These are phyloP conservation scores for Lutraria lutraria DNA, from an alignment of 2,888 invertebrate genomes.

Conservation along the genomic window DNA sequence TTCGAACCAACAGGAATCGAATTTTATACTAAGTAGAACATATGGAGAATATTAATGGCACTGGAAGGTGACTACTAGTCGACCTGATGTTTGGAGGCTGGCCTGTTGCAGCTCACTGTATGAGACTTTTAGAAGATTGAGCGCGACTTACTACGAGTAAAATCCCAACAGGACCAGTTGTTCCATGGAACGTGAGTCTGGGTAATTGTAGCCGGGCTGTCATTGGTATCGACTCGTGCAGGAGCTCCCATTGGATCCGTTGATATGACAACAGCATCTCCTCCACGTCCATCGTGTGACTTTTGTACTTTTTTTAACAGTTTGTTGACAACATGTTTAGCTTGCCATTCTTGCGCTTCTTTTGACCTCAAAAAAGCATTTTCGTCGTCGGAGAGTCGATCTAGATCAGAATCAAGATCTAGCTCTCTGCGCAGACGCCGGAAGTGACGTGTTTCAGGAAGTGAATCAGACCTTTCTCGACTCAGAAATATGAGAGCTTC, in stretches of 20 bases:
- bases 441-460: conserved; percentile 65
- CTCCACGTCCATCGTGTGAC: neutral
- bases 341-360: conserved; percentile 58
- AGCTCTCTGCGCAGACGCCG: conserved; percentile 60
- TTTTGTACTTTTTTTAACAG: conserved; percentile 33
- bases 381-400: conserved; percentile 42
- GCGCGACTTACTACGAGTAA: conserved; percentile 41
- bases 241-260: conserved; percentile 55
- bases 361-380: conserved; percentile 48
- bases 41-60: no score
- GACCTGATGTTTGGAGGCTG: no score
- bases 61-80: no score
- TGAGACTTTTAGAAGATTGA: neutral
- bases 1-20: no score
- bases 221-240: conserved; percentile 38
- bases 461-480: conserved; percentile 58
- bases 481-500: neutral
- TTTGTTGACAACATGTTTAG: conserved; percentile 43
- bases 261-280: conserved; percentile 48
- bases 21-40: no score
- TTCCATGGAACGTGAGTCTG: conserved; percentile 63
- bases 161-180: conserved; percentile 67
- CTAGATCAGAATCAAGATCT: conserved; percentile 66
- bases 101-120: no score
- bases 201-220: conserved; percentile 30